Evolutionary conservation across 1,140 invertebrate species (phyloP).

Genomic region (Tenebrio molitor): DNA sequence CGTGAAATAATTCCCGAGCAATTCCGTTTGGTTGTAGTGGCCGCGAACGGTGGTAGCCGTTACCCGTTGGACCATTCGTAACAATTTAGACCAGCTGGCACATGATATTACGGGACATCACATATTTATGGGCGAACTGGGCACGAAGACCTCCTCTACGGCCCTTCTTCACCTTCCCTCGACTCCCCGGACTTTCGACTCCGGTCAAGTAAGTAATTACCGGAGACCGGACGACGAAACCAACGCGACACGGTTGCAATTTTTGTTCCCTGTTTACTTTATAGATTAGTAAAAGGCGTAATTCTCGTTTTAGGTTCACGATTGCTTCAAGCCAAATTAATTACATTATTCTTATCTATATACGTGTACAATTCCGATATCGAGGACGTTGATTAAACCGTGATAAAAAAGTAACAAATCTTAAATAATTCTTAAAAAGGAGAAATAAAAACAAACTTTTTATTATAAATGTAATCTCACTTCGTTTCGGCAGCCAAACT

Average conservation of each 20-base stretch:
- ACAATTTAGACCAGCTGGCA: conserved; percentile 64
- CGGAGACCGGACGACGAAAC: conserved; percentile 45
- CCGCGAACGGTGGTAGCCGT: conserved; percentile 46
- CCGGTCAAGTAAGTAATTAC: conserved; percentile 57
- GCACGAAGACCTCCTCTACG: conserved; percentile 41
- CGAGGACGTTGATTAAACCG: no score
- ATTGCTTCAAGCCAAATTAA: no score
- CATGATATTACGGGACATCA: conserved; percentile 64
- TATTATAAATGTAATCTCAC: no score
- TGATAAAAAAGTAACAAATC: no score
- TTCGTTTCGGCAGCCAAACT: no score
- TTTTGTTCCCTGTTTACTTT: background rate
- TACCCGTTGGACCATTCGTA: conserved; percentile 60
- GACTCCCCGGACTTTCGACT: conserved; percentile 22
- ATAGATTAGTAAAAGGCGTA: background rate
- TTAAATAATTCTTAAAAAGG: no score
- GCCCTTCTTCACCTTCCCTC: conserved; percentile 27
- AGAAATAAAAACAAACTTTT: no score
- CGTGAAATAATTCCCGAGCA: conserved; percentile 56
- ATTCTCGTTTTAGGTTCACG: no score
- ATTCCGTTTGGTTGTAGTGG: conserved; percentile 54
- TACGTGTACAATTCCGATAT: no score
- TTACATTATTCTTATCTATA: no score
- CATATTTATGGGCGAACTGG: conserved; percentile 61
- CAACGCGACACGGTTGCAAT: conserved; percentile 8